Base-by-base conservation (phyloP, 1,140 invertebrate species). In the Teleopsis dalmanni region DNA sequence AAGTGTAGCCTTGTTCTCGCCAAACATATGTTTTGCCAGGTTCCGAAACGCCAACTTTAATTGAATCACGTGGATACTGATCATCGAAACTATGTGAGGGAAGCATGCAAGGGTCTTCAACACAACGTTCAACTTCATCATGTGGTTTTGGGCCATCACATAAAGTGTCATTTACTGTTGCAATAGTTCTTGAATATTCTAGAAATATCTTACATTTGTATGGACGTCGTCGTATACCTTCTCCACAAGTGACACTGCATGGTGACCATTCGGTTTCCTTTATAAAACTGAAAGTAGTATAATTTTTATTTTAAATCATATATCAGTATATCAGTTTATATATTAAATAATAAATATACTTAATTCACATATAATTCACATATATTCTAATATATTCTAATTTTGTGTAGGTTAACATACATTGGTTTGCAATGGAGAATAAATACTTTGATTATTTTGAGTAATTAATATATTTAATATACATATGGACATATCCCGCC, bases 151-250 rank as follows among this genome's bases (percentile, higher is more conserved):
- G 78, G 0, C 88, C 90, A 42, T 83, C 78, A 62, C 93, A 97
- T 56, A 95, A 82, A n/a, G 78, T 78, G 56, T 95, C 91, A 1
- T 91, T 89, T 10, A 95, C 71, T 54, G 82, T 85, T 1, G 87
- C 89, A 31, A 91, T 82, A 1, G 88, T 92, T 48, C 82, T 76
- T 35, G 87, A 91, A 63, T 92, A 92, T 70, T 94, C 90, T 35
- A 97, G 73, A 70, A 90, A 94, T 55, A 96, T 93, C 76, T 94
- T 94, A 72, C 93, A 97, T 48, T 85, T 80, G 2, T 93, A 91
- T 56, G 83, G 78, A 6, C 90, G 78, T 48, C 81, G 83, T 10
- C 85, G 77, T 27, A 85, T 77, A 0, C 92, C 94, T 64, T 91
- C 87, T 0, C 91, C 92, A 66, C 93, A 97, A 0, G 85, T 85